phyloP scores from a whole-genome alignment of 1,140 invertebrate genomes.

The Hylaeus anthracinus region DNA sequence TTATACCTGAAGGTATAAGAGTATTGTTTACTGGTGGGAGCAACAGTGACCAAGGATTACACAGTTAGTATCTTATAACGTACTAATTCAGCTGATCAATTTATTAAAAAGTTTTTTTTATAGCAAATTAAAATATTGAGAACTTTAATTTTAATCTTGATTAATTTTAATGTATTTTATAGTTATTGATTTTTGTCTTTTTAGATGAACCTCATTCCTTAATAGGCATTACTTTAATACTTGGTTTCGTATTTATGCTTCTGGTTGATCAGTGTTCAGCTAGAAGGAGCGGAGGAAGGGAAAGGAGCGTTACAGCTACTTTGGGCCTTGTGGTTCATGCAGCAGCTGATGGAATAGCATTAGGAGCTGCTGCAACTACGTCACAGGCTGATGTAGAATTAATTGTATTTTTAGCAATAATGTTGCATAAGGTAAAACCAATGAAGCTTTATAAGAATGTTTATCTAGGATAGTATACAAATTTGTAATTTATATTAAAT shows the following conservation, averaged over 20 bases:
- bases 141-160: neutral
- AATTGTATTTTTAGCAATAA: constrained; percentile 98
- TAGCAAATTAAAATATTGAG: constrained; percentile 2
- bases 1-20: constrained; percentile 98
- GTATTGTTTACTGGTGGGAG: constrained; percentile 84
- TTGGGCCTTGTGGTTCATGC: constrained; percentile 98
- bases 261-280: constrained; percentile 94
- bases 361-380: constrained; percentile 97
- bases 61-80: constrained; percentile 43
- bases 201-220: constrained; percentile 83
- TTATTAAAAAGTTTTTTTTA: neutral
- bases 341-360: constrained; percentile 97
- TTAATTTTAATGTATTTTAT: constrained; percentile 1
- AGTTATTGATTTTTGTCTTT: constrained; percentile 51
- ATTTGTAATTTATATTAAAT: constrained; percentile 15
- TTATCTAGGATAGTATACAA: neutral
- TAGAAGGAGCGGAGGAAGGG: constrained; percentile 84
- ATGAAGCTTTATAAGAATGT: neutral
- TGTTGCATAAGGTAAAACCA: constrained; percentile 95
- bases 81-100: neutral
- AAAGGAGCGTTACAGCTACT: constrained; percentile 94
- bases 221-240: constrained; percentile 89
- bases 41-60: constrained; percentile 28
- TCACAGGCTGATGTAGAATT: constrained; percentile 97
- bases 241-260: constrained; percentile 98